phyloP scores from a whole-genome alignment of 2,797 vertebrate genomes.

The Anguilla megastoma region DNA sequence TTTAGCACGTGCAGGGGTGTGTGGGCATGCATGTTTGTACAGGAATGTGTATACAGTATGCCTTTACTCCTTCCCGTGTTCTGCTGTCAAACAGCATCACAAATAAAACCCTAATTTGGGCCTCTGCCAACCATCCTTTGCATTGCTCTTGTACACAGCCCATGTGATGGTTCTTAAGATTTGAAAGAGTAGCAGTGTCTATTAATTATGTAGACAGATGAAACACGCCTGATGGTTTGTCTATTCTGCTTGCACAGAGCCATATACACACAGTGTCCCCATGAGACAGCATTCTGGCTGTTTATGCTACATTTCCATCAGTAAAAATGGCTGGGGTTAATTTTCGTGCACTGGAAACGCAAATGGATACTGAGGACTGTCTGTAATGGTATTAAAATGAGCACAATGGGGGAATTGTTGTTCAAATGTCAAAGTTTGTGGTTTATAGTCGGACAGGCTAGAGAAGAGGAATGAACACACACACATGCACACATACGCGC shows the following conservation, averaged over 20 bases:
- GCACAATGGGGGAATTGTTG: conserved; percentile 62
- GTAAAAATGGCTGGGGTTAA: conserved; percentile 68
- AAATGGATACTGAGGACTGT: conserved; percentile 79
- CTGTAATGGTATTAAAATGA: conserved; percentile 81
- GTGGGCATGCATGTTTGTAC: neutral
- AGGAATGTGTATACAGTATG: neutral
- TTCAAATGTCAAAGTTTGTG: conserved; percentile 64
- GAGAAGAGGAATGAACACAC: too few relatives aligned
- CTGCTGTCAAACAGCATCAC: neutral
- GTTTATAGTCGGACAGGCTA: conserved; percentile 43
- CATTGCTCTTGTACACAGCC: conserved; percentile 65
- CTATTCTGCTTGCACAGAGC: conserved; percentile 76
- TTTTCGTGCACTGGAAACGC: conserved; percentile 70
- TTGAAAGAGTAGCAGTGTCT: conserved; percentile 73
- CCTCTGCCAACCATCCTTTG: neutral
- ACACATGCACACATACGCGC: too few relatives aligned
- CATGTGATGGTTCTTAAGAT: conserved; percentile 68
- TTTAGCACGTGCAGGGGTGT: neutral
- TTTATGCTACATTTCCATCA: conserved; percentile 64
- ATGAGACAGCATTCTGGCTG: conserved; percentile 76
- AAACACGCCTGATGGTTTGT: conserved; percentile 77
- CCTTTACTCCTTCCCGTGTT: neutral
- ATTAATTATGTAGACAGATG: conserved; percentile 79
- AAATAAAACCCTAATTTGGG: neutral
- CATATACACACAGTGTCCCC: conserved; percentile 63